Base-by-base conservation (phyloP, 2,888 invertebrate species). In the Tachina lurida region DNA sequence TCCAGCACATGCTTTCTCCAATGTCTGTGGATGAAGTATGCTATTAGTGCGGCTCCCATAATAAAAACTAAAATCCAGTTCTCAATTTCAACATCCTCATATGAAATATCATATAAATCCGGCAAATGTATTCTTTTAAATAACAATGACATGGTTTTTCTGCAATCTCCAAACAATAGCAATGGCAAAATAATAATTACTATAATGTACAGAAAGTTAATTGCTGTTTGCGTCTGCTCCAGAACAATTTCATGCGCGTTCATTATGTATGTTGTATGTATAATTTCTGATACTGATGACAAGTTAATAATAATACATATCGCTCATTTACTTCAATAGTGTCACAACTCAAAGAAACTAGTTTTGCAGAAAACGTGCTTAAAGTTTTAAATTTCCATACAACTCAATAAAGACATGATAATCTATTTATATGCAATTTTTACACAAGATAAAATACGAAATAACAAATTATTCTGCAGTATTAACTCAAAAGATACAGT, bases 141-240 rank as follows among this genome's bases (percentile, higher is more conserved):
- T 10, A 88, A 54, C 43, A 88, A 68, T 10, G 87, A 87, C 84
- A 88, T 87, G 17, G 87, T 62, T 52, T 75, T 84, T 56, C 79
- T 87, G 58, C 87, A 87, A 58, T 88, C 87, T 45, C 87, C 87
- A 45, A 87, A 79, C 87, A 87, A 87, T 45, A 88, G 67, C 22
- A 87, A 19, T 17, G 87, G 87, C 49, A 88, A 70, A 13, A 83
- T 81, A 54, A 71, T 52, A 62, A 88, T 87, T 17, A 88, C 87
- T 54, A 87, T 15, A 45, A 86, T 76, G 49, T 87, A 87, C 5
- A 88, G 74, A 58, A 17, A 73, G 45, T 87, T 87, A 45, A 87
- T 52, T 47, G 79, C 74, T 19, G 68, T 19, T 54, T 88, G 82
- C 1, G 87, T 88, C 78, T 87, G 62, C 5, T 31, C 9, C 10